Evolutionary conservation across 2,888 invertebrate genomes (phyloP), one percentile per base, ranked within the genome.

Genomic region (Dendrolimus houi): DNA sequence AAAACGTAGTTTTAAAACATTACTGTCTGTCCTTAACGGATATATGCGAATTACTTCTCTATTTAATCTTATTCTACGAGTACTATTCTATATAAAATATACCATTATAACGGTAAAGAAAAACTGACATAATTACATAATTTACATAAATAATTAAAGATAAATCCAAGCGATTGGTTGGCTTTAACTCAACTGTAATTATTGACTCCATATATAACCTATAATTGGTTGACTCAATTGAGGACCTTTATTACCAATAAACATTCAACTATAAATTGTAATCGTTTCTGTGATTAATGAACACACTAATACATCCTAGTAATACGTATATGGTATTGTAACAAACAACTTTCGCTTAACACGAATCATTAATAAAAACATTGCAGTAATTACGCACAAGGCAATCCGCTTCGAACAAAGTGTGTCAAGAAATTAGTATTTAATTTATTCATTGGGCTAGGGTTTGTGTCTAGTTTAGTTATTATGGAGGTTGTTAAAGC

Each of bases 371-470:
- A 76, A 77, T 78, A 72, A 77, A 73, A 77, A 77, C 76, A 77
- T 76, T 77, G 72, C 71, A 65, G 72, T 79, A 81, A 84, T 83
- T 81, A 85, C 80, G 71, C 65, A 74, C 86, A 86, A 88, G 88
- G 88, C 78, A 77, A 87, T 81, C 87, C 75, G 73, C 79, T 78
- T 74, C 66, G 70, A 75, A 82, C 79, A 77, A 86, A 87, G 81
- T 87, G 77, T 87, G 85, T 85, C 86, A 87, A 88, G 85, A 87
- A 83, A 87, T 87, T 85, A 81, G 78, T 80, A 74, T 83, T 82
- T 87, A 87, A 88, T 87, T 84, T 87, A 88, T 87, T 87, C 88
- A 87, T 87, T 83, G 81, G 74, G 70, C 47, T 72, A 71, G 69
- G 75, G 74, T 81, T 81, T 85, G 80, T 82, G 81, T 81, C 83